These are phyloP conservation scores for Perca flavescens DNA, from an alignment of 2,113 vertebrate species.

Conservation along the genomic window DNA sequence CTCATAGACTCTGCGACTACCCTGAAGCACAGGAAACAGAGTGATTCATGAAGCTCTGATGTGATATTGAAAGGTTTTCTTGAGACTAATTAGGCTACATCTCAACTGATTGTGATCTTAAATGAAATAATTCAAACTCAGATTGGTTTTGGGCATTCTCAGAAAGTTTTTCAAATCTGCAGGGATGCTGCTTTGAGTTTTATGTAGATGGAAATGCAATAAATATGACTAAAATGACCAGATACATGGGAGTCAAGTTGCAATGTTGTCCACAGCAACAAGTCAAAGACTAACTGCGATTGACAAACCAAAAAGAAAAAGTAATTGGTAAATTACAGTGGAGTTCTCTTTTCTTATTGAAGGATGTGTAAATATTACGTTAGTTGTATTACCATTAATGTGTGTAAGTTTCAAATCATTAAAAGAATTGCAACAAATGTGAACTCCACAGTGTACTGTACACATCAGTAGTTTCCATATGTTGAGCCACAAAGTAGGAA, in stretches of 20 bases:
- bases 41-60: background rate
- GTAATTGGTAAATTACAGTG: too few species aligned
- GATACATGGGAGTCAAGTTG: background rate
- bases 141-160: background rate
- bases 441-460: background rate
- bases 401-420: background rate
- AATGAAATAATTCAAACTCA: background rate
- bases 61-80: background rate
- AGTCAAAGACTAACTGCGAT: background rate
- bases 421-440: background rate
- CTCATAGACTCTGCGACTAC: constrained; percentile 94
- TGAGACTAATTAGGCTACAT: background rate
- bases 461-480: too few species aligned
- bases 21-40: constrained; percentile 77
- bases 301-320: background rate
- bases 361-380: background rate
- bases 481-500: background rate
- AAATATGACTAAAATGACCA: background rate
- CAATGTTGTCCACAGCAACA: background rate
- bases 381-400: background rate
- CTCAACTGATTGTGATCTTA: background rate
- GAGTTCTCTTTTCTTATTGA: background rate
- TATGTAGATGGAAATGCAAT: background rate
- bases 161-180: background rate
- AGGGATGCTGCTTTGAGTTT: background rate